Conservation (phyloP, 1,140 invertebrate genomes). For the Ostrea denselamellosa region DNA sequence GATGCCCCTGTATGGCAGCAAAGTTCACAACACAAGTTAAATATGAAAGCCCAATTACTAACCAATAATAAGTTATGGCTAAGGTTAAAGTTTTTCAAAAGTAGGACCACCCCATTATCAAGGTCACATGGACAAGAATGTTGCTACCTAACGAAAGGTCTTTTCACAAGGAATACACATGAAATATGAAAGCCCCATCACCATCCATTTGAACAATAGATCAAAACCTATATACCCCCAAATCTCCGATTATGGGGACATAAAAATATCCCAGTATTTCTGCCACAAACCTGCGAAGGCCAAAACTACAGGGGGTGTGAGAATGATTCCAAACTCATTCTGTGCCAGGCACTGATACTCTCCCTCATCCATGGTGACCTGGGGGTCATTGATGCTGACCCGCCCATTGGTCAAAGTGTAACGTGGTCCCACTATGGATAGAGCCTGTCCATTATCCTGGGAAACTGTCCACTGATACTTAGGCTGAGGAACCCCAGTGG, state of each 20-base stretch:
- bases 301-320: conserved; percentile 54
- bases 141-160: no score
- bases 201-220: no score
- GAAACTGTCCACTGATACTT: conserved; percentile 60
- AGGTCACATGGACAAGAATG: no score
- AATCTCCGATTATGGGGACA: not conserved
- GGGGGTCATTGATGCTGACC: conserved; percentile 58
- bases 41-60: no score
- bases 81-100: no score
- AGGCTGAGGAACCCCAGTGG: conserved; percentile 56
- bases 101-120: no score
- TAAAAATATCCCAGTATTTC: not conserved
- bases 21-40: no score
- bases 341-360: conserved; percentile 61
- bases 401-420: conserved; percentile 62
- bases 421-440: not conserved
- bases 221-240: no score
- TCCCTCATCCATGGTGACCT: conserved; percentile 48
- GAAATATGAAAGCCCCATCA: no score
- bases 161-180: no score
- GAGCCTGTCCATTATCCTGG: not conserved
- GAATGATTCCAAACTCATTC: conserved; percentile 61
- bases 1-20: no score
- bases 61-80: no score
- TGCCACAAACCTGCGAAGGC: conserved; percentile 63